Base-by-base conservation (phyloP, 2,797 vertebrate genomes). In the Tapirus indicus region DNA sequence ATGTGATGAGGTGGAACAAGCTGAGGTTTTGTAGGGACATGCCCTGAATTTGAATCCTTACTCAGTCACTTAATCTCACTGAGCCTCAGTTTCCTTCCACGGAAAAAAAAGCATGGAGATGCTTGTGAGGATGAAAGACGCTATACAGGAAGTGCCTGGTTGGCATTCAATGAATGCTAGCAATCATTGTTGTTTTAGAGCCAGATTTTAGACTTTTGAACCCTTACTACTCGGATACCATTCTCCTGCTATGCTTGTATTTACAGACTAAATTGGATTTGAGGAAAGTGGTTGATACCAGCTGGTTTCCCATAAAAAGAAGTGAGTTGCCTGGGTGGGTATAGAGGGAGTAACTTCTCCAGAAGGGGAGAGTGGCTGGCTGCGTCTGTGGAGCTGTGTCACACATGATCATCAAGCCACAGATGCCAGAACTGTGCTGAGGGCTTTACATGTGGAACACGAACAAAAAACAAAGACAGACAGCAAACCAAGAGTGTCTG, bases 401-500 rank as follows among this genome's bases (percentile, higher is more conserved):
- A 44, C 52, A 80, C 27, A 11, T 25, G 66, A 87, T 49, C 25
- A 21, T 23, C 92, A 68, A 88, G 20, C 64, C 56, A 13, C 78
- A 62, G 72, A 83, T 58, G 69, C 88, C 38, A 72, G 64, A 47
- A 52, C 9, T 32, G 8, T 49, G 80, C 25, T 89, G 44, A 97
- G 58, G 87, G 41, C 4, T 87, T 75, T 23, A 27, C 41, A 38
- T 71, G 32, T 49, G 58, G 44, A 91, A 20, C 23, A 66, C 66
- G 77, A 80, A 71, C 17, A 35, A 88, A 97, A 97, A 91, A 47
- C 74, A 94, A 90, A 88, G 71, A 20, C 35, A 78, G 89, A 74
- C 10, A 41, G 74, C 14, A 72, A 88, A 62, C 35, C 58, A 66
- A 21, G 13, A 64, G 1, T 9, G 11, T 87, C 72, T 91, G 60